A percentile compares a stretch with the other conserved stretches of the same genome.
These are phyloP conservation scores for Clarias platycephalus DNA, from an alignment of 2,797 vertebrate species.

Conservation along the genomic window DNA sequence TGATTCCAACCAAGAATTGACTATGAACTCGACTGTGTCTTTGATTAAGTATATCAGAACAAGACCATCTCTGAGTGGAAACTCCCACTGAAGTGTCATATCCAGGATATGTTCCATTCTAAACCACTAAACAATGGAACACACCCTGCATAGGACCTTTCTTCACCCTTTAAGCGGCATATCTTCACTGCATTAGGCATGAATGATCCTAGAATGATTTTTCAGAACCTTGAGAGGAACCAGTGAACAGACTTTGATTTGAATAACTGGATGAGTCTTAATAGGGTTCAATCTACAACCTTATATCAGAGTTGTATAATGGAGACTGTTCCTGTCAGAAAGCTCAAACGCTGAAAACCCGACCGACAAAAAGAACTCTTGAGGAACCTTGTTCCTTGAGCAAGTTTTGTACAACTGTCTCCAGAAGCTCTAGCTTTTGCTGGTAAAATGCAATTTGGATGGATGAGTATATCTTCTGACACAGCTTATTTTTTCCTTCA, in stretches of 20 bases:
- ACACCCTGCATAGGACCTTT: not conserved
- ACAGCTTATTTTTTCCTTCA: not conserved
- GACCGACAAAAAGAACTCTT: not conserved
- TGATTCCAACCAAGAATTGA: not conserved
- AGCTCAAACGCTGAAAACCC: not conserved
- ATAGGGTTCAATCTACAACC: not conserved
- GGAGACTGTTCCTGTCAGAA: not conserved
- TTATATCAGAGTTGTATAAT: not conserved
- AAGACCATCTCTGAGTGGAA: not conserved
- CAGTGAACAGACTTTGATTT: not conserved
- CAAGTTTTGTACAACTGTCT: no score
- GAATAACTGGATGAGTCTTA: not conserved
- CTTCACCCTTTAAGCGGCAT: not conserved
- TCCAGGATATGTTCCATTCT: no score
- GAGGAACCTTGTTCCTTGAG: not conserved
- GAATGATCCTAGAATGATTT: not conserved
- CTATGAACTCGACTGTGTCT: not conserved
- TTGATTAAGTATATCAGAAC: not conserved
- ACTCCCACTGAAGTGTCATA: no score
- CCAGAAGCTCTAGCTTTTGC: not conserved
- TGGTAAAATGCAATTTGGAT: not conserved
- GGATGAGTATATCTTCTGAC: not conserved
- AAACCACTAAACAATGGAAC: not conserved
- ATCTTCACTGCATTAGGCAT: not conserved
- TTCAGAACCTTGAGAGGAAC: not conserved